A percentile compares a stretch with the other conserved stretches of the same genome.
Conservation (phyloP, 2,888 invertebrate genomes). For the Limnephilus lunatus region DNA sequence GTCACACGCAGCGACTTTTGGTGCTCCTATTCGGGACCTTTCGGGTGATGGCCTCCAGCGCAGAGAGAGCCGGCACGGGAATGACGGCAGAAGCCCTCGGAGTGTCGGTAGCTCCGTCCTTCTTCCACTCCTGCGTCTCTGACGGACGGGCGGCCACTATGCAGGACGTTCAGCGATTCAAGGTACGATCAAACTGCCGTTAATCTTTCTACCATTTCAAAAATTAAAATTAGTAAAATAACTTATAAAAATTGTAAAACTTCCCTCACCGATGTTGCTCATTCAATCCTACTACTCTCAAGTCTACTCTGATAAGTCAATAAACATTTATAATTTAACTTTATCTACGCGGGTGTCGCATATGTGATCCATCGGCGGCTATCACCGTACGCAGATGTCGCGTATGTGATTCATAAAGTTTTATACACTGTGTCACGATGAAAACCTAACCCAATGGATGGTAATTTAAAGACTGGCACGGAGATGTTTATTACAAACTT, state of each 20-base stretch:
- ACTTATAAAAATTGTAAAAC: background rate
- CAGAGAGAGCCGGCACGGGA: slow-evolving; percentile 92
- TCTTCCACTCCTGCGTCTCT: slow-evolving; percentile 97
- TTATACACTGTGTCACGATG: too few relatives aligned
- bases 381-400: too few relatives aligned
- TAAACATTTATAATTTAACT: background rate
- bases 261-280: background rate
- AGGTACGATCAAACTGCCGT: slow-evolving; percentile 78
- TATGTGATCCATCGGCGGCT: too few relatives aligned
- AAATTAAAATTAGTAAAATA: background rate
- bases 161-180: slow-evolving; percentile 96
- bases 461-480: background rate
- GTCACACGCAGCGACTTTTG: slow-evolving; percentile 93
- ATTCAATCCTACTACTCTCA: background rate
- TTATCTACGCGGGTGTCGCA: too few relatives aligned
- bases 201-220: background rate
- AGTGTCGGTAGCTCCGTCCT: slow-evolving; percentile 96
- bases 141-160: slow-evolving; percentile 96
- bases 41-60: slow-evolving; percentile 94
- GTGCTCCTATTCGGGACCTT: slow-evolving; percentile 98
- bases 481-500: background rate
- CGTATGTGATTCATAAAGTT: too few relatives aligned
- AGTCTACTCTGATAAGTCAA: background rate
- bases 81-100: slow-evolving; percentile 97
- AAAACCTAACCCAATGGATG: background rate